Percentiles rank a stretch among this genome's conserved stretches.
Conservation (phyloP, 2,113 vertebrate genomes). For the Cyprinus carpio region DNA sequence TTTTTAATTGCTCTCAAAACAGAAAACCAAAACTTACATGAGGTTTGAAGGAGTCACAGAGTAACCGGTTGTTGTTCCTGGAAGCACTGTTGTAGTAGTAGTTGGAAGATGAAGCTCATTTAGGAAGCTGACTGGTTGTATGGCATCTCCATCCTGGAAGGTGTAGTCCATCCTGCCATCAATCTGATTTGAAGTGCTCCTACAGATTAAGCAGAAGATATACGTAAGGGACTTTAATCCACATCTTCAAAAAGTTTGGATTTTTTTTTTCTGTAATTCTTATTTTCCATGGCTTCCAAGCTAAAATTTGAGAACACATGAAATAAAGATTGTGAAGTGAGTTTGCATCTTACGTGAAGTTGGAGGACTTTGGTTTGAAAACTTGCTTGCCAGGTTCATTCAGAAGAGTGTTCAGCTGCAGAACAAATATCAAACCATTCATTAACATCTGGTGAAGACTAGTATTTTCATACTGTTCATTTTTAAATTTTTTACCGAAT, state of each 20-base stretch:
- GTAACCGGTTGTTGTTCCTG: too few species aligned
- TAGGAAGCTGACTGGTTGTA: background rate
- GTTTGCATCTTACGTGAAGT: conserved; percentile 6
- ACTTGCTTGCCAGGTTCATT: background rate
- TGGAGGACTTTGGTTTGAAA: background rate
- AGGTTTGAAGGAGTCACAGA: background rate
- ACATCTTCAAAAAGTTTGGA: background rate
- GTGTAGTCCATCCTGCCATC: background rate
- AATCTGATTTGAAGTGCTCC: background rate
- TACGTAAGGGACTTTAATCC: background rate
- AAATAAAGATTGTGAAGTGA: background rate
- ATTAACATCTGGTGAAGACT: background rate
- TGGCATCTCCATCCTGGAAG: background rate
- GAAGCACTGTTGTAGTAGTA: too few species aligned
- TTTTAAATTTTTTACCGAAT: background rate
- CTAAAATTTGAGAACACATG: background rate
- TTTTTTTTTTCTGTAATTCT: background rate
- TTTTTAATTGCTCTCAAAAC: background rate
- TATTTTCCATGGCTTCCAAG: background rate
- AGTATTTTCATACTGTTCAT: too few species aligned
- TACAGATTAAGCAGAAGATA: too few species aligned
- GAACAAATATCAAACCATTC: background rate
- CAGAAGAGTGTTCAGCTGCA: background rate
- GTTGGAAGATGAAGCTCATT: too few species aligned
- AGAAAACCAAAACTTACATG: background rate